These are phyloP conservation scores for Aptenodytes forsteri DNA, from an alignment of 2,113 vertebrate genomes.

Conservation along the genomic window DNA sequence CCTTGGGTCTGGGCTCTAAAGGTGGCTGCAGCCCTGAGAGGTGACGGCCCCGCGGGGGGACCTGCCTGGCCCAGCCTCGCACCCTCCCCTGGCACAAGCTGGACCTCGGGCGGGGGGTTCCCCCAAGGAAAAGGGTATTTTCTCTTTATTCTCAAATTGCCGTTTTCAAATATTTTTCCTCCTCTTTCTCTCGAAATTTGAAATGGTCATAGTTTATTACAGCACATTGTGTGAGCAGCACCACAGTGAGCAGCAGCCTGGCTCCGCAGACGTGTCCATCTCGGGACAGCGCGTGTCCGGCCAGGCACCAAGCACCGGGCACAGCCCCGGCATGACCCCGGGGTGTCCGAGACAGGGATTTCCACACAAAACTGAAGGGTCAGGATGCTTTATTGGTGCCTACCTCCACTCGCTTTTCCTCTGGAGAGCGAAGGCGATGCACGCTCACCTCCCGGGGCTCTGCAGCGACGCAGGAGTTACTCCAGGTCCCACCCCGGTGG, in stretches of 20 bases:
- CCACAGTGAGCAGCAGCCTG: not conserved
- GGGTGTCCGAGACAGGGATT: fast-evolving
- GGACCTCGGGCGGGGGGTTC: fast-evolving
- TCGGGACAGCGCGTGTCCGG: fast-evolving
- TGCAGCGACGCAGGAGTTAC: not conserved
- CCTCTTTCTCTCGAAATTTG: not conserved
- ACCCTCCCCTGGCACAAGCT: not conserved
- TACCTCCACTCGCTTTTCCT: not conserved
- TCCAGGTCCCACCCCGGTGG: not conserved
- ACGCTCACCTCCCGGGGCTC: fast-evolving
- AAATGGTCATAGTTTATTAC: fast-evolving
- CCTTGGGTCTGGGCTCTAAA: not conserved
- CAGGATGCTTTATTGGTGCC: not conserved
- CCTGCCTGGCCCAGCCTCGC: not conserved
- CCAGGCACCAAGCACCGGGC: not conserved
- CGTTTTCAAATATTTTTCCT: not conserved
- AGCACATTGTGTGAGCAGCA: fast-evolving
- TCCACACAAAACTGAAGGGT: not conserved
- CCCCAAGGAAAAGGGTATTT: not conserved
- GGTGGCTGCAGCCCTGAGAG: not conserved
- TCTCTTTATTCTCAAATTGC: not conserved
- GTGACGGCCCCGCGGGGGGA: not conserved
- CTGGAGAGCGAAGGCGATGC: not conserved
- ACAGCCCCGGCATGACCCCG: not conserved
- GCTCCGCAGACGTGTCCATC: fast-evolving